A percentile compares a stretch with the other conserved stretches of the same genome.
These are phyloP conservation scores for Melinopterus prodromus DNA, from an alignment of 2,888 invertebrate genomes.

Conservation along the genomic window DNA sequence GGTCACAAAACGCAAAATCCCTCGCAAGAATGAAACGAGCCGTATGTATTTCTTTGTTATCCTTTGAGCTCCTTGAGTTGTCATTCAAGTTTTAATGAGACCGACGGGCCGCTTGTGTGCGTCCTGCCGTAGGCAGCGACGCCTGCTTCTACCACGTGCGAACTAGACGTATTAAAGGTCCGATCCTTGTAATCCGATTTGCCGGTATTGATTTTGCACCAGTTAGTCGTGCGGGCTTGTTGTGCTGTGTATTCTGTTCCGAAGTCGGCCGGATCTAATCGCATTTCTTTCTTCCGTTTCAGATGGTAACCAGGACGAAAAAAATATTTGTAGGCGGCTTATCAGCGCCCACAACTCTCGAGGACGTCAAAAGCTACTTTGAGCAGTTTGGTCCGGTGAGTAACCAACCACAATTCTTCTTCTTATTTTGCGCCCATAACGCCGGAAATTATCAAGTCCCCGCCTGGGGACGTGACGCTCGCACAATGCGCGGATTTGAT, in stretches of 20 bases:
- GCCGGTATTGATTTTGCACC: constrained; percentile 33
- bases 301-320: constrained; percentile 99
- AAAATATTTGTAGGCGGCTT: constrained; percentile 99
- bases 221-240: constrained; percentile 13
- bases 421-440: constrained; percentile 22
- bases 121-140: constrained; percentile 11
- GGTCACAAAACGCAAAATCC: neutral
- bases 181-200: constrained; percentile 34
- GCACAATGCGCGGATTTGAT: neutral
- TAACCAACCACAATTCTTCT: constrained; percentile 46
- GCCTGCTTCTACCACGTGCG: constrained; percentile 22
- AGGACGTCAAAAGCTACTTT: constrained; percentile 99
- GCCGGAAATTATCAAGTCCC: constrained; percentile 33
- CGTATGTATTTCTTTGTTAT: neutral
- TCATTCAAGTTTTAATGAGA: neutral
- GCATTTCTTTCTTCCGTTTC: constrained; percentile 52
- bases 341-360: constrained; percentile 98
- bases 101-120: neutral
- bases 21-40: neutral
- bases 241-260: constrained; percentile 13
- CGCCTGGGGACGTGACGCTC: constrained; percentile 9
- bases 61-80: neutral
- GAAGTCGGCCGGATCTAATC: constrained; percentile 19
- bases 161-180: constrained; percentile 32
- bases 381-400: constrained; percentile 99